Evolutionary conservation across 2,797 vertebrate species (phyloP).

Genomic region (Premnoplex brunnescens): DNA sequence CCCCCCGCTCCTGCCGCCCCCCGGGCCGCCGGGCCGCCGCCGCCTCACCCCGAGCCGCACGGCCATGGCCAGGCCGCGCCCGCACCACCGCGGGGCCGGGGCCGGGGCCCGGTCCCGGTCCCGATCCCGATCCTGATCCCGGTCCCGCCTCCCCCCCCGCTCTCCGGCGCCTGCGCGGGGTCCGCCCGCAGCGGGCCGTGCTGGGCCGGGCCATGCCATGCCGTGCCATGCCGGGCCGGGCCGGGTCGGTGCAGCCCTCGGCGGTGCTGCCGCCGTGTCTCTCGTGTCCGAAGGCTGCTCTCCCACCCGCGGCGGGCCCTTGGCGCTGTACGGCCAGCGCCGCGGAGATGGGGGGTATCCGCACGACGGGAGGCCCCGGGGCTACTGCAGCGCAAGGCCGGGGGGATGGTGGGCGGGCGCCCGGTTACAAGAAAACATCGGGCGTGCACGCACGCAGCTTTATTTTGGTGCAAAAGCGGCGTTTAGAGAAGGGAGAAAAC

Average conservation of each 20-base stretch:
- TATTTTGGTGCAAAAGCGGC: accelerated
- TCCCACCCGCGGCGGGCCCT: too few species aligned
- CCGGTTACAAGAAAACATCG: neutral
- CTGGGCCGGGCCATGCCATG: accelerated
- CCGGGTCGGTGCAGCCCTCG: too few species aligned
- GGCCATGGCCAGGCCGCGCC: neutral
- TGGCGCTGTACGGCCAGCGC: accelerated
- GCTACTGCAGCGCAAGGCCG: too few species aligned
- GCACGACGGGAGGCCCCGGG: accelerated
- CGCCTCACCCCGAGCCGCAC: neutral
- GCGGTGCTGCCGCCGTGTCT: too few species aligned
- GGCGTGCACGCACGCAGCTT: accelerated
- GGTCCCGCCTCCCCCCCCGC: neutral
- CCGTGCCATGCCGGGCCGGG: accelerated
- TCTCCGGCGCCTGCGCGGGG: neutral
- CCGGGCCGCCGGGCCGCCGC: too few species aligned
- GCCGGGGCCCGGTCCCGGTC: too few species aligned
- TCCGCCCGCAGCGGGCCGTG: neutral
- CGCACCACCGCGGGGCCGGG: neutral
- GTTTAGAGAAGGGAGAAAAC: neutral
- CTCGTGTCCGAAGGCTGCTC: too few species aligned
- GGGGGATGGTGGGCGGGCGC: too few species aligned
- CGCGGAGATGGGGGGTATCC: too few species aligned
- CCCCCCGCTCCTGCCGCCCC: neutral
- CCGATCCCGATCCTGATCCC: too few species aligned